phyloP scores from a whole-genome alignment of 1,140 invertebrate species.

The Diabrotica virgifera region DNA sequence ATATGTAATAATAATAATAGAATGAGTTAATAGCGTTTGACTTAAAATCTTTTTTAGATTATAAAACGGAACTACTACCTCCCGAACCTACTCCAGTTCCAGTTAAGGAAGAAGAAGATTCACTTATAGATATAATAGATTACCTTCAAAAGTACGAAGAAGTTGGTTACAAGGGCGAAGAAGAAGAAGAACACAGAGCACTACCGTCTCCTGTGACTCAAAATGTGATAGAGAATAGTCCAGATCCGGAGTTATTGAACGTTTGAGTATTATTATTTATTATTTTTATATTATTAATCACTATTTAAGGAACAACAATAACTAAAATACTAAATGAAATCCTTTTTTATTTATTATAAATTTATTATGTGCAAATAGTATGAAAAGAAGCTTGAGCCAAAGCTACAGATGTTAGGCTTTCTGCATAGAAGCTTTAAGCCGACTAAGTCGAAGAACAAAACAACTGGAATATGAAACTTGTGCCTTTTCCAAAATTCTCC shows the following conservation, averaged over 20 bases:
- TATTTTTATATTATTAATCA: not conserved
- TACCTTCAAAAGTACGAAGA: conserved; percentile 42
- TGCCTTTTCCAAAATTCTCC: too few species aligned
- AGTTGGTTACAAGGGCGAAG: conserved; percentile 31
- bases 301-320: not conserved
- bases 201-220: conserved; percentile 28
- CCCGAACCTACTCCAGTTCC: conserved; percentile 61
- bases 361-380: not conserved
- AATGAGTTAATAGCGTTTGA: too few species aligned
- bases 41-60: conserved; percentile 41
- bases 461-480: too few species aligned
- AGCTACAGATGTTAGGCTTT: not conserved
- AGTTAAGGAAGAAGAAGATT: conserved; percentile 56
- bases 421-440: too few species aligned
- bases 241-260: conserved; percentile 28
- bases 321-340: not conserved
- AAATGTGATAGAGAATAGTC: conserved; percentile 31
- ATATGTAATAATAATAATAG: too few species aligned
- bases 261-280: conserved; percentile 5
- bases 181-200: conserved; percentile 35
- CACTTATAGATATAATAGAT: conserved; percentile 46
- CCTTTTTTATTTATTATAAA: not conserved
- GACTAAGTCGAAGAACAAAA: too few species aligned
- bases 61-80: conserved; percentile 63
- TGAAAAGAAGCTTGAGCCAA: not conserved